Conservation (phyloP, 2,113 vertebrate species). For the Callospermophilus lateralis region DNA sequence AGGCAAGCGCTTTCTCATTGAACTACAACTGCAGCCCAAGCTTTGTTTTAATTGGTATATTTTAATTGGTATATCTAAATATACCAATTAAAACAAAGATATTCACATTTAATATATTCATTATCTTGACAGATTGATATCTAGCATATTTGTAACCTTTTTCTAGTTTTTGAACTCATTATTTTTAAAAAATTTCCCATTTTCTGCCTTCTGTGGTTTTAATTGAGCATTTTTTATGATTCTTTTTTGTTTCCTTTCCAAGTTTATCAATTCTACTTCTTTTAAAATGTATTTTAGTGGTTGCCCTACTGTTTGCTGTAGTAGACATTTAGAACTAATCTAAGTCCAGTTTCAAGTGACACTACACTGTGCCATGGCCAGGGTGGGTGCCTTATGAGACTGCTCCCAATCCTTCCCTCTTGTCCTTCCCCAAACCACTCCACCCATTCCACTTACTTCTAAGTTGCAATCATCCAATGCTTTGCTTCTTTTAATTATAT, state of each 20-base stretch:
- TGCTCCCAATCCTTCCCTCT: neutral
- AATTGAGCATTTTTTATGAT: neutral
- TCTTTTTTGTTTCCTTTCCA: neutral
- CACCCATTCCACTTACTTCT: too few species aligned
- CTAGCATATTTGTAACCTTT: neutral
- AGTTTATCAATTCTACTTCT: neutral
- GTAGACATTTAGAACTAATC: neutral
- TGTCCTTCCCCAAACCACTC: neutral
- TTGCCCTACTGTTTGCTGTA: neutral
- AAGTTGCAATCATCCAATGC: neutral
- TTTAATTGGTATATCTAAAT: too few species aligned
- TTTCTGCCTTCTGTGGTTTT: neutral
- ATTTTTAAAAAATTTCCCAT: neutral
- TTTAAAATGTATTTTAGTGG: neutral
- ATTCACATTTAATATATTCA: neutral
- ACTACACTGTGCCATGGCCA: too few species aligned
- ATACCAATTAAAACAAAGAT: too few species aligned
- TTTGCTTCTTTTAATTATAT: neutral
- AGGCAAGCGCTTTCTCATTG: too few species aligned
- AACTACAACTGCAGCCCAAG: too few species aligned
- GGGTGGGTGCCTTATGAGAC: neutral
- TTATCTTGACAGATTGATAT: too few species aligned
- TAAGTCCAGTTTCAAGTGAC: neutral
- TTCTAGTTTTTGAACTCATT: neutral
- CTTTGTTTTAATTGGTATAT: neutral